phyloP scores from a whole-genome alignment of 1,140 invertebrate species.

The Agraylea sexmaculata region DNA sequence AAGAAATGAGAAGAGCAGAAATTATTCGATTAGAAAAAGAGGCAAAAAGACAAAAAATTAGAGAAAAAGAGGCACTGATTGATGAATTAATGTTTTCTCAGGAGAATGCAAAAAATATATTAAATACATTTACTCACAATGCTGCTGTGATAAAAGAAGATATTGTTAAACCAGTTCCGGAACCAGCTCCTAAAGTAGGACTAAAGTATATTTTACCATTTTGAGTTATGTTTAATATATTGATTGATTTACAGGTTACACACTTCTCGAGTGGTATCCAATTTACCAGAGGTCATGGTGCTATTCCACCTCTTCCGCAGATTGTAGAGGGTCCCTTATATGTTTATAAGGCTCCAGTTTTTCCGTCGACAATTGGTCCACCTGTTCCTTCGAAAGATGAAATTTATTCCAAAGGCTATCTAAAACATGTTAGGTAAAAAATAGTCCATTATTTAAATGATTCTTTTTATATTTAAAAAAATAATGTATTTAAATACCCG shows the following conservation, averaged over 20 bases:
- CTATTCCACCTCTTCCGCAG: constrained; percentile 54
- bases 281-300: constrained; percentile 40
- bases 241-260: constrained; percentile 32
- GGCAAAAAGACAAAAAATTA: constrained; percentile 69
- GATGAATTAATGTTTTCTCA: constrained; percentile 92
- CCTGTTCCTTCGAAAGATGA: constrained; percentile 51
- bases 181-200: constrained; percentile 32
- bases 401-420: constrained; percentile 56
- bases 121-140: constrained; percentile 67
- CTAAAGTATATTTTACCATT: neutral
- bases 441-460: neutral
- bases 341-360: constrained; percentile 47
- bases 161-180: constrained; percentile 37
- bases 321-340: constrained; percentile 60
- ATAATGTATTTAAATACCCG: constrained; percentile 12
- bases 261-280: constrained; percentile 76
- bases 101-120: constrained; percentile 74
- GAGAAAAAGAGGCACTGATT: constrained; percentile 80
- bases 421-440: constrained; percentile 54
- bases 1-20: constrained; percentile 52
- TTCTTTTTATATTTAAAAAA: constrained; percentile 10
- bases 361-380: constrained; percentile 56
- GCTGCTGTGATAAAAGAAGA: constrained; percentile 54
- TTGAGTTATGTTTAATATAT: neutral
- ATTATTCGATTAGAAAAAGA: constrained; percentile 52